These are phyloP conservation scores for Horisme vitalbata DNA, from an alignment of 2,888 invertebrate genomes.

Conservation along the genomic window DNA sequence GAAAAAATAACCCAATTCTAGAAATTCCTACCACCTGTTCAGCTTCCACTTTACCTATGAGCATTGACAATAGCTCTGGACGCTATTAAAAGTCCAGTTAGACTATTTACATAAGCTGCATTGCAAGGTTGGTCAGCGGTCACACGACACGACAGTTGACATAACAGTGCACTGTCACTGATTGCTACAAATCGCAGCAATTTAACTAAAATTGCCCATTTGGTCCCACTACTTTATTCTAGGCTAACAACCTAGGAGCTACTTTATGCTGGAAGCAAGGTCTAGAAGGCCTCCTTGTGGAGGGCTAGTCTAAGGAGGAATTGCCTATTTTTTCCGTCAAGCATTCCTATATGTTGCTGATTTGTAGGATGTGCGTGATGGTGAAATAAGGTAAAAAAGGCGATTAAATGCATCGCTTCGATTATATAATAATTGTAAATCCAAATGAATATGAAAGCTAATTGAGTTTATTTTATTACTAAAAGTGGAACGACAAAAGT, in stretches of 20 bases:
- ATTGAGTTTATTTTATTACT: too few relatives aligned
- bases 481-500: too few relatives aligned
- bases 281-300: not conserved
- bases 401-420: too few relatives aligned
- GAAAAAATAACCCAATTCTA: too few relatives aligned
- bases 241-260: slow-evolving; percentile 15
- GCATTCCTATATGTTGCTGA: too few relatives aligned
- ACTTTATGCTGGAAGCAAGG: too few relatives aligned
- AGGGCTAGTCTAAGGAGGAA: not conserved
- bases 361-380: too few relatives aligned
- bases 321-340: not conserved
- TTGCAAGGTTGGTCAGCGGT: slow-evolving; percentile 14
- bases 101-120: not conserved
- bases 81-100: not conserved
- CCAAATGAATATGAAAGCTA: too few relatives aligned
- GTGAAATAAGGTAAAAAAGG: too few relatives aligned
- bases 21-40: too few relatives aligned
- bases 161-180: slow-evolving; percentile 27
- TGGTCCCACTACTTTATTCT: slow-evolving; percentile 21
- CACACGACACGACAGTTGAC: slow-evolving; percentile 23
- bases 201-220: slow-evolving; percentile 27
- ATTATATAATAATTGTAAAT: too few relatives aligned
- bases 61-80: not conserved
- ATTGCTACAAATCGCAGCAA: slow-evolving; percentile 30
- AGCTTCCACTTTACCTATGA: too few relatives aligned